A percentile compares a stretch with the other conserved stretches of the same genome.
These are phyloP conservation scores for Buathra laborator DNA, from an alignment of 2,888 invertebrate species.

Conservation along the genomic window DNA sequence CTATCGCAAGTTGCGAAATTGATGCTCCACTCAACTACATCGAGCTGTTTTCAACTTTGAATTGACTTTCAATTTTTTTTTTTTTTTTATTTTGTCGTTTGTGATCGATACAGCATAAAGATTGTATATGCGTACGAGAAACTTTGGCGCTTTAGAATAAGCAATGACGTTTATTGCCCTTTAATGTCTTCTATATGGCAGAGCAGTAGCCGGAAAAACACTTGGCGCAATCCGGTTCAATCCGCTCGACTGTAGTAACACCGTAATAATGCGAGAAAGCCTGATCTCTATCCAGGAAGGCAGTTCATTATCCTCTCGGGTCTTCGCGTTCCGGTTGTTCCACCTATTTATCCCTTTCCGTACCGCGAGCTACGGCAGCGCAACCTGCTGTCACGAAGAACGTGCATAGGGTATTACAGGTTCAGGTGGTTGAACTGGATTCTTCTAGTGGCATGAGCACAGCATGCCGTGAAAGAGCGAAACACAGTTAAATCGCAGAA, in stretches of 20 bases:
- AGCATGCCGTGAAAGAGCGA: background rate
- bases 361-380: conserved; percentile 8
- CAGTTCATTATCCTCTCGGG: conserved; percentile 65
- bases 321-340: conserved; percentile 62
- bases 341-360: conserved; percentile 64
- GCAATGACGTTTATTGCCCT: conserved; percentile 24
- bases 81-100: background rate
- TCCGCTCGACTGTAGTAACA: conserved; percentile 51
- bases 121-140: background rate
- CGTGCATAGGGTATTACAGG: conserved; percentile 32
- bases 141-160: background rate
- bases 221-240: conserved; percentile 55
- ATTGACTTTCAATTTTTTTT: background rate
- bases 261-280: conserved; percentile 50
- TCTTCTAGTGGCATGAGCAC: conserved; percentile 29
- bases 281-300: conserved; percentile 61
- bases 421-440: conserved; percentile 64
- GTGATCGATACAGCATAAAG: no score
- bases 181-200: conserved; percentile 7
- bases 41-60: background rate
- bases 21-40: background rate
- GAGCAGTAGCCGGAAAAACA: conserved; percentile 61
- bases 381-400: conserved; percentile 57
- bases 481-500: background rate
- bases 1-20: background rate